Evolutionary conservation across 2,888 invertebrate species (phyloP).

Genomic region (Pristionchus japonicus): DNA sequence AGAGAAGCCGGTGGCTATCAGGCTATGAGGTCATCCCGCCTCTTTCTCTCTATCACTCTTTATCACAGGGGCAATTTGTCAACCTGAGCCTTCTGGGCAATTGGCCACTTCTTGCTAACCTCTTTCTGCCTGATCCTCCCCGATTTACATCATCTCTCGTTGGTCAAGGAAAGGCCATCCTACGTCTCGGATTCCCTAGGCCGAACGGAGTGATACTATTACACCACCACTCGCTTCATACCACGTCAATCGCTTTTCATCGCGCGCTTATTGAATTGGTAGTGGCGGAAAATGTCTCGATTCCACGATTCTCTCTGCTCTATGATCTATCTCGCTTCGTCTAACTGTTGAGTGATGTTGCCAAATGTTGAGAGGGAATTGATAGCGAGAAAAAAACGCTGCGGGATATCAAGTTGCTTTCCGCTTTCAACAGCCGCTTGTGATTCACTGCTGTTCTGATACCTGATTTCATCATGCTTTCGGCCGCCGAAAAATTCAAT

Average conservation of each 20-base stretch:
- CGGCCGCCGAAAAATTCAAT: neutral
- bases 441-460: neutral
- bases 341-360: too few species aligned
- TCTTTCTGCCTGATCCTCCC: too few species aligned
- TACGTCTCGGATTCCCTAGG: neutral
- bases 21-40: neutral
- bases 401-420: neutral
- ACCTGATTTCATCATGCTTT: neutral
- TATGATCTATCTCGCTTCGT: neutral
- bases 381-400: neutral
- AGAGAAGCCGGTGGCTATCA: neutral
- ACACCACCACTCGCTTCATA: neutral
- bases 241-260: neutral
- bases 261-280: neutral
- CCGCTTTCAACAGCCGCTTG: too few species aligned
- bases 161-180: neutral
- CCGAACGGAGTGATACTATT: slow-evolving; percentile 3
- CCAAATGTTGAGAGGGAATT: too few species aligned
- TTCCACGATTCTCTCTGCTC: neutral
- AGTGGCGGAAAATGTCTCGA: neutral
- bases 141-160: neutral
- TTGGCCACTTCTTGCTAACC: too few species aligned
- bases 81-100: neutral
- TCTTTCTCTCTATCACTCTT: neutral
- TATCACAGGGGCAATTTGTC: slow-evolving; percentile 17